Evolutionary conservation across 2,113 vertebrate species (phyloP), one percentile per base, ranked within the genome.

Genomic region (Dasyurus viverrinus): DNA sequence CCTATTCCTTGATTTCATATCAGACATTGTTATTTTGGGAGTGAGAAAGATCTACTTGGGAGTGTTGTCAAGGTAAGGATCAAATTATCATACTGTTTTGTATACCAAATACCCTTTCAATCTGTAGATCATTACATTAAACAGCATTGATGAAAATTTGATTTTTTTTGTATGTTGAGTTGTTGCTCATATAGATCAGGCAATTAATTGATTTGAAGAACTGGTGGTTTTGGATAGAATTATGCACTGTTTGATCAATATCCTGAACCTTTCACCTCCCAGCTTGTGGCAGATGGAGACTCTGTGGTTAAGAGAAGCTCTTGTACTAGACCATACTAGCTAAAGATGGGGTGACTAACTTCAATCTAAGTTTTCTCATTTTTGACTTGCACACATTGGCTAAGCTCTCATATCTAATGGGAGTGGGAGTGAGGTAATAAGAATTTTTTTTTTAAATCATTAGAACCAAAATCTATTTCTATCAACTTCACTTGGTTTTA

Each of bases 401-500:
- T 91, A 95, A 96, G 36, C 16, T 27, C 8, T 57, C 53, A 26
- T 94, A 93, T 90, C 93, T 53, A 1, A 96, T 48, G 23, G 76
- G 8, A 0, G 92, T 36, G 30, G 30, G 57, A 11, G 10, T 12
- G 93, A 36, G 90, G 54, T 50, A 95, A 52, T 91, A 97, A 60
- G 54, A 92, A 97, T 96, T 14, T 47, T 89, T 52, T 92, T 14
- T 47, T 89, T 96, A 97, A 98, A 97, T 84, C 93, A 94, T 76
- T 92, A 92, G 54, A 57, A 95, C 94, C 84, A 53, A 93, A 93
- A 97, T 93, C 42, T 95, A 97, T 92, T 97, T 0, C 0, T 97
- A 93, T 50, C 93, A 97, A 94, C 19, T 54, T 97, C 92, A 92
- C 94, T 98, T 90, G 96, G 55, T 93, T 98, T 96, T 97, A 97